A percentile compares a stretch with the other conserved stretches of the same genome.
These are phyloP conservation scores for Cephus pulcher DNA, from an alignment of 2,888 invertebrate species.

Conservation along the genomic window DNA sequence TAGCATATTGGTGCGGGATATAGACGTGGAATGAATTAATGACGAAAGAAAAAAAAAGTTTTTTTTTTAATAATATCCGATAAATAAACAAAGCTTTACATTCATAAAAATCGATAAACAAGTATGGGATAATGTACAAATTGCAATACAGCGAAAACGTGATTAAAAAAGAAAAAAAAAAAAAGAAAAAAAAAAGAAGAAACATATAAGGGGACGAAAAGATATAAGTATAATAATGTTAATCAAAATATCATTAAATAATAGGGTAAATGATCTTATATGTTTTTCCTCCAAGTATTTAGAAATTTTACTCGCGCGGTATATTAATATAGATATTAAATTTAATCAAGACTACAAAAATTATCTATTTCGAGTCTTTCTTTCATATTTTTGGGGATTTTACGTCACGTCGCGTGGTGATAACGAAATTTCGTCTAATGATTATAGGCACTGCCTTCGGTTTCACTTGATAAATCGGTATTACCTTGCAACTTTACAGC, in stretches of 20 bases:
- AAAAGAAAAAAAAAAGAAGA: neutral
- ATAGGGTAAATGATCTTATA: neutral
- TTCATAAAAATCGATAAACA: slow-evolving; percentile 6
- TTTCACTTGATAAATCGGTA: neutral
- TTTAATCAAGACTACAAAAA: neutral
- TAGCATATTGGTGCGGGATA: slow-evolving; percentile 6
- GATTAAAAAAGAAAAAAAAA: neutral
- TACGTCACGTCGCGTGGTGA: neutral
- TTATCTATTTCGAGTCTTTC: neutral
- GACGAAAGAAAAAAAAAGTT: slow-evolving; percentile 10
- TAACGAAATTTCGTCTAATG: neutral
- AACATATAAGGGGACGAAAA: slow-evolving; percentile 3
- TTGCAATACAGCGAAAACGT: neutral
- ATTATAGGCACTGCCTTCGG: neutral
- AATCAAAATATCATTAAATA: slow-evolving; percentile 1
- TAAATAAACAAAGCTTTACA: slow-evolving; percentile 22
- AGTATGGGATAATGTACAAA: neutral
- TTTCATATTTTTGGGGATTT: neutral
- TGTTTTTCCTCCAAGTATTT: neutral
- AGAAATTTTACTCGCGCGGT: neutral
- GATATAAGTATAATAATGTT: slow-evolving; percentile 2
- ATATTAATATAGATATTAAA: neutral
- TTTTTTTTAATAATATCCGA: slow-evolving; percentile 15
- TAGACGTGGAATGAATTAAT: slow-evolving; percentile 32
- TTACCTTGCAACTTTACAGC: neutral